A percentile compares a stretch with the other conserved stretches of the same genome.
Evolutionary conservation across 2,797 vertebrate genomes (phyloP).

Genomic region (Gymnothorax reevesii): DNA sequence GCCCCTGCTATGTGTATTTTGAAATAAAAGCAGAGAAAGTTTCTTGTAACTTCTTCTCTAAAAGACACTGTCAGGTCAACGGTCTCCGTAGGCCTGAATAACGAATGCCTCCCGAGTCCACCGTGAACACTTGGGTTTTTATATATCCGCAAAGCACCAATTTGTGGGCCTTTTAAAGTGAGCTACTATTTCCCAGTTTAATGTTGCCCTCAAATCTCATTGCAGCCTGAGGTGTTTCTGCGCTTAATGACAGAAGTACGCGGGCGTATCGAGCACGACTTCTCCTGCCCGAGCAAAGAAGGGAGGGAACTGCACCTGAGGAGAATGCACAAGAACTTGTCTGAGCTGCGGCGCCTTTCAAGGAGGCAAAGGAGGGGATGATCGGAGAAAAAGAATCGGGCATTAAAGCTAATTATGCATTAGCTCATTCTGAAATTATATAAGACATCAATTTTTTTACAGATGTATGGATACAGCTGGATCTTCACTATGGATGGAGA

Average conservation of each 20-base stretch:
- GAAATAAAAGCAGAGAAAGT: neutral
- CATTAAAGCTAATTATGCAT: neutral
- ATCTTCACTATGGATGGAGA: neutral
- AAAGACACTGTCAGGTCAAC: neutral
- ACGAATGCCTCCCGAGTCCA: neutral
- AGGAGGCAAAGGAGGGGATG: neutral
- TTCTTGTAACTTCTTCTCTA: neutral
- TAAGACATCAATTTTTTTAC: neutral
- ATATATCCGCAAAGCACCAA: slow-evolving; percentile 8
- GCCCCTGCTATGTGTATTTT: neutral
- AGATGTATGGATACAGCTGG: neutral
- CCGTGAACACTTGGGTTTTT: neutral
- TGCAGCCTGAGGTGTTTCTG: neutral
- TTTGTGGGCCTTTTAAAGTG: slow-evolving; percentile 23
- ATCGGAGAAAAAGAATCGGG: neutral
- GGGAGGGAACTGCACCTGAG: neutral
- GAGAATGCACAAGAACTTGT: neutral
- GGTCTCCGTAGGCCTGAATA: neutral
- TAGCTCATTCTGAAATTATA: neutral
- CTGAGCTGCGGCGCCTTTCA: neutral
- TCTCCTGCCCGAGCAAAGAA: neutral
- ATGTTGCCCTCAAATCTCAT: neutral
- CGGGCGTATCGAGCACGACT: neutral
- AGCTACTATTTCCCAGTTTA: neutral
- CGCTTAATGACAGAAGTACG: neutral